phyloP scores from a whole-genome alignment of 2,888 invertebrate species.

The Apodemia zela region DNA sequence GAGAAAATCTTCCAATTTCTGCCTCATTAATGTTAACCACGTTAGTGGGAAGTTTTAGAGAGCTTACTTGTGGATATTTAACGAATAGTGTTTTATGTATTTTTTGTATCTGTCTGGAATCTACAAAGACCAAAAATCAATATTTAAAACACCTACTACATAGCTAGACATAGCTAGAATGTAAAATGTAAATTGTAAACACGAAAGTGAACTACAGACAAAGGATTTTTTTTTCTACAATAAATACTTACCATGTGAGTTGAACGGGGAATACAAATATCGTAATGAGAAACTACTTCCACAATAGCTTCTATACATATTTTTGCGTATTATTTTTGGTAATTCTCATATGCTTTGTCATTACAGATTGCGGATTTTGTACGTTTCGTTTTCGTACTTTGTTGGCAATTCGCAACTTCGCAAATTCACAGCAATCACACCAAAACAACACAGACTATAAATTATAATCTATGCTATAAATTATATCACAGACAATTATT shows the following conservation, averaged over 20 bases:
- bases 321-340: background rate
- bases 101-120: constrained; percentile 45
- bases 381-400: background rate
- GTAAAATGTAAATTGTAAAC: too few species aligned
- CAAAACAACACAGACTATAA: too few species aligned
- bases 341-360: background rate
- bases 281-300: background rate
- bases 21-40: constrained; percentile 82
- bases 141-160: background rate
- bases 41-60: constrained; percentile 81
- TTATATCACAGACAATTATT: too few species aligned
- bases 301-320: constrained; percentile 14
- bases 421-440: too few species aligned
- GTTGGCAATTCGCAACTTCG: background rate
- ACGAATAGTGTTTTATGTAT: constrained; percentile 69
- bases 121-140: constrained; percentile 22
- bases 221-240: background rate
- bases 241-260: background rate
- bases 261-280: background rate
- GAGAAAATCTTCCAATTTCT: constrained; percentile 84
- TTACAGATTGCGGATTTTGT: background rate
- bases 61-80: constrained; percentile 75
- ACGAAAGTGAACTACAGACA: background rate
- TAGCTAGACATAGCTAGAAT: background rate
- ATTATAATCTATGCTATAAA: too few species aligned